Percentiles rank a stretch among this genome's conserved stretches.
These are phyloP conservation scores for Globodera rostochiensis DNA, from an alignment of 1,140 invertebrate genomes.

Conservation along the genomic window DNA sequence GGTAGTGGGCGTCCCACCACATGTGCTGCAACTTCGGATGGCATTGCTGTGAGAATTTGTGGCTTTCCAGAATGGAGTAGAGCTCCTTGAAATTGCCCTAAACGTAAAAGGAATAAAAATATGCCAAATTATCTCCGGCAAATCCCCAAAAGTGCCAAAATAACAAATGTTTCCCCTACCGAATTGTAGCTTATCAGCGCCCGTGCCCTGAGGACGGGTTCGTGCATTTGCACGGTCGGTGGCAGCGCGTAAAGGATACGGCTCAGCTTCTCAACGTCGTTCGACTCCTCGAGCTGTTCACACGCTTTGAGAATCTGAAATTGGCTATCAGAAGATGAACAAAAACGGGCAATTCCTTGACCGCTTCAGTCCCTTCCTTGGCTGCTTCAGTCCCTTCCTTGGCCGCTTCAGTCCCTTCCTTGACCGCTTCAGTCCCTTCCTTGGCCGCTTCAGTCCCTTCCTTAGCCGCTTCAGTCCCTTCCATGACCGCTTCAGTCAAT, in stretches of 20 bases:
- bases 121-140: slow-evolving; percentile 75
- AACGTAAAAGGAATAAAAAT: slow-evolving; percentile 73
- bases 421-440: no score
- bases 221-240: slow-evolving; percentile 88
- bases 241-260: slow-evolving; percentile 94
- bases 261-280: slow-evolving; percentile 91
- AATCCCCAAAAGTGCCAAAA: slow-evolving; percentile 73
- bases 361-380: no score
- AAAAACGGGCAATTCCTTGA: no score
- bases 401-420: no score
- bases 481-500: no score
- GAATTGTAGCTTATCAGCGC: slow-evolving; percentile 96
- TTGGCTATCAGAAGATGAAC: background rate
- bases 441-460: no score
- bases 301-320: slow-evolving; percentile 92
- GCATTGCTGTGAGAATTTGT: slow-evolving; percentile 91
- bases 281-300: slow-evolving; percentile 95
- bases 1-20: slow-evolving; percentile 98
- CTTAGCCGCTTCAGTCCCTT: no score
- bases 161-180: slow-evolving; percentile 77
- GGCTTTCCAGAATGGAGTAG: slow-evolving; percentile 81
- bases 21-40: slow-evolving; percentile 90
- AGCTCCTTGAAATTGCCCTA: slow-evolving; percentile 89
- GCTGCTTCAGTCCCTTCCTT: no score
- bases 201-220: slow-evolving; percentile 87